Evolutionary conservation across 92 coral and sea anemone species (phyloP), one percentile per base, ranked within the genome.

Genomic region (Phenganax subtilis): DNA sequence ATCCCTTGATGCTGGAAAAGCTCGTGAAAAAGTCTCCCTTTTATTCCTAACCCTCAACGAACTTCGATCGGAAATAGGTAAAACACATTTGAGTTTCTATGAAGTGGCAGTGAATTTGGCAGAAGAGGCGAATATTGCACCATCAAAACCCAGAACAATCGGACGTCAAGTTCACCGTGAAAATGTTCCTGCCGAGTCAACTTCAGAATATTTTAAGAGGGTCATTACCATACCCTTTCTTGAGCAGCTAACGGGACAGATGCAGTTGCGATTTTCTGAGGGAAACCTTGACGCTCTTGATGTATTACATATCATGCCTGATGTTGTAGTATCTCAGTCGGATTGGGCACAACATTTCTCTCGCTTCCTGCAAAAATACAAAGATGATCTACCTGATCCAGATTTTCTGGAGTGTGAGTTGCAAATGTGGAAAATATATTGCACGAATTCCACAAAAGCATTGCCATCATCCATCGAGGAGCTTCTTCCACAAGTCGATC

Each of bases 321-420:
- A 28, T 64, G 27, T n/a, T 54, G 84, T 80, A 29, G 31, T 52
- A 15, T 47, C 77, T 12, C 20, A 80, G 44, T 29, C 84, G 57
- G 75, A 67, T 52, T 66, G 77, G 77, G 56, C 17, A 80, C 27
- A 64, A 67, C 51, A 80, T 16, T 80, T 62, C 65, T 65, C 53
- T 65, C 84, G 60, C 31, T 80, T 62, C 76, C 84, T 80, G 37
- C 16, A 31, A 29, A 80, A 80, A 72, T 80, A 80, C 51, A 60
- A 80, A 27, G 84, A 80, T 47, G 84, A 80, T 53, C 53, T 80
- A 20, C 84, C 84, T 57, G 84, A 80, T 61, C 57, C 64, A 69
- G 75, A 79, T 71, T 79, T 79, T 62, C 14, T 73, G 6, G 59
- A 73, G 15, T 10, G 27, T 10, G 58, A 52, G 30, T 20, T 51